Evolutionary conservation across 2,113 vertebrate genomes (phyloP).

Genomic region (Neodontobutis hainanensis): DNA sequence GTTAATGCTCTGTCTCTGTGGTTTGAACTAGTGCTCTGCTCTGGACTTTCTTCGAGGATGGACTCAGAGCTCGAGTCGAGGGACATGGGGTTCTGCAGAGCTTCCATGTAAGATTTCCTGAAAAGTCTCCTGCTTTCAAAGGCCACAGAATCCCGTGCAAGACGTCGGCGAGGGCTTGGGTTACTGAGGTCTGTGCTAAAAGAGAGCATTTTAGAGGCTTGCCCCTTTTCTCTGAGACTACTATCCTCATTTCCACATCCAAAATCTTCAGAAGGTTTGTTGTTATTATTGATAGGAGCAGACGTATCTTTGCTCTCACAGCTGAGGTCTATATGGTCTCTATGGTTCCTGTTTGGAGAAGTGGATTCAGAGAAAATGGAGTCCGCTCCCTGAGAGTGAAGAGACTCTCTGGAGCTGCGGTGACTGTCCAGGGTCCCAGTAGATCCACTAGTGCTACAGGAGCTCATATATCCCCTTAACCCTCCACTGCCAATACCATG

Average conservation of each 20-base stretch:
- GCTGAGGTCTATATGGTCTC: slow-evolving; percentile 35
- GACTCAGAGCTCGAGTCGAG: slow-evolving; percentile 84
- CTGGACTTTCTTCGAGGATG: slow-evolving; percentile 74
- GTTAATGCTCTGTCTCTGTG: slow-evolving; percentile 43
- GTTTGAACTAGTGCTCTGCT: slow-evolving; percentile 39
- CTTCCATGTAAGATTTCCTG: slow-evolving; percentile 87
- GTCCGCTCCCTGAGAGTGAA: slow-evolving; percentile 76
- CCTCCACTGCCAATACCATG: slow-evolving; percentile 56
- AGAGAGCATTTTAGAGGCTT: slow-evolving; percentile 65
- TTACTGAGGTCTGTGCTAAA: slow-evolving; percentile 77
- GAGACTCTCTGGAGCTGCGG: slow-evolving; percentile 76
- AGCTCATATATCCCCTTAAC: slow-evolving; percentile 68
- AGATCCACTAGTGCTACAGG: slow-evolving; percentile 71
- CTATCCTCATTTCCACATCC: slow-evolving; percentile 26
- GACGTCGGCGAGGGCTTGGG: slow-evolving; percentile 63
- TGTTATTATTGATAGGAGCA: slow-evolving; percentile 33
- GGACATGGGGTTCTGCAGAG: slow-evolving; percentile 85
- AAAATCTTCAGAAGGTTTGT: slow-evolving; percentile 37
- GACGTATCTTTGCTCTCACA: slow-evolving; percentile 23
- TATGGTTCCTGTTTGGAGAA: slow-evolving; percentile 46
- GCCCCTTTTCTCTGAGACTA: slow-evolving; percentile 42
- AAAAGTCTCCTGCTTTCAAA: slow-evolving; percentile 82
- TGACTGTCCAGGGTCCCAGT: slow-evolving; percentile 79
- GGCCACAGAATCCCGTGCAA: slow-evolving; percentile 71
- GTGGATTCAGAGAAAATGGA: slow-evolving; percentile 73